Evolutionary conservation across 1,140 invertebrate species (phyloP), one percentile per base, ranked within the genome.

Genomic region (Ceratoteleas bidentatus): DNA sequence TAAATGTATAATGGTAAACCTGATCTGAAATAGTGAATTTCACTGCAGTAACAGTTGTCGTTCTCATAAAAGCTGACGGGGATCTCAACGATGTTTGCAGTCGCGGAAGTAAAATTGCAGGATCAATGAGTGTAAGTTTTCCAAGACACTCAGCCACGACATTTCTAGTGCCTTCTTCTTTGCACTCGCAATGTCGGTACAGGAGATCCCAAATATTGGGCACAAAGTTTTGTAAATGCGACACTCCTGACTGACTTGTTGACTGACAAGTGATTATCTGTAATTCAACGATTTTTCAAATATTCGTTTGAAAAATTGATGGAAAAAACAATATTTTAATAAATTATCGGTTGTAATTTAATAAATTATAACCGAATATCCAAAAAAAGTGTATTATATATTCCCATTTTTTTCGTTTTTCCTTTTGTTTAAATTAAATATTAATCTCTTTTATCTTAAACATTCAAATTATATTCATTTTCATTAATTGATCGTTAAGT

Each of bases 11-110:
- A n/a, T n/a, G n/a, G n/a, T n/a, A n/a, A n/a, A n/a, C 50, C 92
- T 97, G 97, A 93, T 99, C 98, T 7, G 97, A 98, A 86, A 99
- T 99, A 7, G 98, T 99, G 86, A 99, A 99, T 90, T 99, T 99
- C 60, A 99, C 96, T 45, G 98, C 98, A 11, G 98, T 99, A 0
- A 99, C 97, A n/a, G 98, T 97, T 0, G 98, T 99, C 1, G 97
- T 98, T 86, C 98, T 94, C 91, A 98, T 97, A 6, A 98, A 93
- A 0, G 97, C 94, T 13, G 97, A 98, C 0, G 94, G 92, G 0
- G 95, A 96, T 24, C 94, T 93, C 15, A 98, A 89, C 32, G 96
- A 96, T 82, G 94, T 93, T 87, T 96, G 95, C 13, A 97, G 90
- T 85, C 94, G 93, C 2, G 97, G 96, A 77, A 98, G 87, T 40